Percentiles rank a stretch among this genome's conserved stretches.
phyloP scores from a whole-genome alignment of 1,140 invertebrate species.

The Microplitis demolitor region DNA sequence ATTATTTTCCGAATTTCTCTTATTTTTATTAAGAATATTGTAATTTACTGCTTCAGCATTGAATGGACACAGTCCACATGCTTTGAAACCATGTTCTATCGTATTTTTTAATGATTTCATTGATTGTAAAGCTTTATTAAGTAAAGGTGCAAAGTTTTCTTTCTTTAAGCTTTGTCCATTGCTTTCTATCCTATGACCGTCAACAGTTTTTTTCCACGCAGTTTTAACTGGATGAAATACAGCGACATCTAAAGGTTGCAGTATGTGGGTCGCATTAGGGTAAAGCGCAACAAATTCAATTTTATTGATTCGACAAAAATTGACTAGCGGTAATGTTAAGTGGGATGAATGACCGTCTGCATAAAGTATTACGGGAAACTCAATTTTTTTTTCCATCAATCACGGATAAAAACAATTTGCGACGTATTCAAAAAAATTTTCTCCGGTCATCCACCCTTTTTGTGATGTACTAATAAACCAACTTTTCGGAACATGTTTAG shows the following conservation, averaged over 20 bases:
- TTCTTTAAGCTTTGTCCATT: slow-evolving; percentile 20
- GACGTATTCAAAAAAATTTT: slow-evolving; percentile 51
- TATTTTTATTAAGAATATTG: not conserved
- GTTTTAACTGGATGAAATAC: slow-evolving; percentile 48
- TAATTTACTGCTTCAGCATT: slow-evolving; percentile 34
- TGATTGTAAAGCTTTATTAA: not conserved
- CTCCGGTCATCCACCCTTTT: slow-evolving; percentile 51
- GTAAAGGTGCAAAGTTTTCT: slow-evolving; percentile 32
- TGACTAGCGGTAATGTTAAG: slow-evolving; percentile 42
- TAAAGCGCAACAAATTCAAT: slow-evolving; percentile 43
- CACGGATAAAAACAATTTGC: slow-evolving; percentile 45
- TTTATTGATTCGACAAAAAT: slow-evolving; percentile 36
- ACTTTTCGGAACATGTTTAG: slow-evolving; percentile 35
- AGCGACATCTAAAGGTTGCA: slow-evolving; percentile 54
- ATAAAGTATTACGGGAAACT: slow-evolving; percentile 49
- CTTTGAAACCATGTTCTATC: slow-evolving; percentile 31
- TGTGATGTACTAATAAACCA: slow-evolving; percentile 46
- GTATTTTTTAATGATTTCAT: not conserved
- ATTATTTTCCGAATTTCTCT: too few species aligned
- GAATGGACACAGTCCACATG: slow-evolving; percentile 33
- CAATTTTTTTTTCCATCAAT: slow-evolving; percentile 36
- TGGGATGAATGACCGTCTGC: too few species aligned
- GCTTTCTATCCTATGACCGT: slow-evolving; percentile 25
- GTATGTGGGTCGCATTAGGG: slow-evolving; percentile 53
- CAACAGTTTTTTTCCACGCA: slow-evolving; percentile 44